A percentile compares a stretch with the other conserved stretches of the same genome.
Conservation (phyloP, 2,797 vertebrate species). For the Cheirogaleus major region DNA sequence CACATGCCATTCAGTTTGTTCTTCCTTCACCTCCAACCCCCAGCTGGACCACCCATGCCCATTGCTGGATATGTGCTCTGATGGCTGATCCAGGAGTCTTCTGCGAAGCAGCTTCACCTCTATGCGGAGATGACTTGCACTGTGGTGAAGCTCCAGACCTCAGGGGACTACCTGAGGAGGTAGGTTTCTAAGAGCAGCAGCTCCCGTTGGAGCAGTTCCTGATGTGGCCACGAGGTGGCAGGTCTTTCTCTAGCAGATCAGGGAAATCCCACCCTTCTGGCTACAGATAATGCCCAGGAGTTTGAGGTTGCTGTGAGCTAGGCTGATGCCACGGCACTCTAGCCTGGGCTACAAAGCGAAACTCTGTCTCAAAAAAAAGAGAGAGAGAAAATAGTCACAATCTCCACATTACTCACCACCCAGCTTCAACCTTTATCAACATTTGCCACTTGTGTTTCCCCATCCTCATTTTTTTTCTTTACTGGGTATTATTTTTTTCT, state of each 20-base stretch:
- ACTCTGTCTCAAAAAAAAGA: background rate
- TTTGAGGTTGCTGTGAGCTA: background rate
- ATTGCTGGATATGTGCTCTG: background rate
- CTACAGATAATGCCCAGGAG: background rate
- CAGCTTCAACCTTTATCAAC: background rate
- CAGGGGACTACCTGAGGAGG: background rate
- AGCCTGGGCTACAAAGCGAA: background rate
- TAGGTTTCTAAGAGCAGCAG: background rate
- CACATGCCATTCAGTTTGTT: background rate
- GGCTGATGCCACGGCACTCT: background rate
- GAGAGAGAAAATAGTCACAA: background rate
- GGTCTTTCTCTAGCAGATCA: background rate
- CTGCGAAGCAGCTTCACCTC: background rate
- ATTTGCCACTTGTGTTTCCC: background rate
- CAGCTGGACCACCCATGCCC: background rate
- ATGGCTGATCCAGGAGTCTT: background rate
- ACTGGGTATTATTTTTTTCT: too few species aligned
- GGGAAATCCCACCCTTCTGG: background rate
- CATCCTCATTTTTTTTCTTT: background rate
- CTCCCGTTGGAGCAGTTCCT: background rate
- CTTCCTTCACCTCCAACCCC: background rate
- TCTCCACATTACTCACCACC: background rate
- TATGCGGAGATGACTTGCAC: fast-evolving
- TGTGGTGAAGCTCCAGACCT: background rate
- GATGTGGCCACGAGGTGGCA: background rate